Evolutionary conservation across 2,797 vertebrate species (phyloP), one percentile per base, ranked within the genome.

Genomic region (Pteronotus mesoamericanus): DNA sequence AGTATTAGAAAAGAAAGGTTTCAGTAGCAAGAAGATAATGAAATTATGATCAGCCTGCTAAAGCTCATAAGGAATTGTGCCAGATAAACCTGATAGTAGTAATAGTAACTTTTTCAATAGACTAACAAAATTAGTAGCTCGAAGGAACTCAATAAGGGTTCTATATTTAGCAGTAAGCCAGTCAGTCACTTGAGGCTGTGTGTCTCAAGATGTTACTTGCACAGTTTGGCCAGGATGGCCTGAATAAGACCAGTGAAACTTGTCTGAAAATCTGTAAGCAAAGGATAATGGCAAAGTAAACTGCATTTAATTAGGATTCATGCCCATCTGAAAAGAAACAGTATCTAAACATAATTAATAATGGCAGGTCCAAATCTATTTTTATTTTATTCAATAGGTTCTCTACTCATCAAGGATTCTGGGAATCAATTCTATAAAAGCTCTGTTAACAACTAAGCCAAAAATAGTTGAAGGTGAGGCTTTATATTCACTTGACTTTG

Each of bases 1-100:
- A 90, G 57, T 34, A 92, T 39, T 83, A 92, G 95, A 84, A 95
- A 93, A 74, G 39, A 84, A 95, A 89, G 59, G 16, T 92, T 90
- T 94, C 34, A 69, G 14, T 37, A 80, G 53, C 69, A 94, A 95
- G 82, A 79, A 91, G 71, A 94, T 83, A 89, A 92, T 69, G n/a
- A 95, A 94, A 87, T 85, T 86, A 83, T 51, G 34, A 79, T 95
- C 39, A 37, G 72, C 79, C 39, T 84, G 77, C 75, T 82, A 84
- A 80, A 69, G 69, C 11, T 55, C 78, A 34, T 75, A 85, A 87
- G 71, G 75, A 91, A 93, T 19, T 75, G 29, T 75, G 91, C 9
- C 53, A 91, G 75, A 92, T 80, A 80, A 92, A 71, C 83, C 57
- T 57, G 51, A 89, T 0, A 71, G 34, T 16, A 87, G 32, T 69